Evolutionary conservation across 2,888 invertebrate genomes (phyloP).

Genomic region (Quadroppia sp.): DNA sequence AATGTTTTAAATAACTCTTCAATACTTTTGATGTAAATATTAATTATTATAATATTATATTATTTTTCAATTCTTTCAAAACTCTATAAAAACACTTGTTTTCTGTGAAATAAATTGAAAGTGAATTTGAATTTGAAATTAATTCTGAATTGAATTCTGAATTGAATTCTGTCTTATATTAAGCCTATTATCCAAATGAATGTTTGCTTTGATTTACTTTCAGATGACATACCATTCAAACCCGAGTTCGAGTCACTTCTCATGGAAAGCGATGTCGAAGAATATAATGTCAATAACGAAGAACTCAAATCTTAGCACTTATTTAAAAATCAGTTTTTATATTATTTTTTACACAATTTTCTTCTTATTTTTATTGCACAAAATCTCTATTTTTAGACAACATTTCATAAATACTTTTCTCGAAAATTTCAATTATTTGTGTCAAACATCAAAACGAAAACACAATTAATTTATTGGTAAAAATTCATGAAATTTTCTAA

Average conservation of each 20-base stretch:
- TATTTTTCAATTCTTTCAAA: neutral
- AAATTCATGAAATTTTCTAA: neutral
- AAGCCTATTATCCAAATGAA: neutral
- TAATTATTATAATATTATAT: neutral
- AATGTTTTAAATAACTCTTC: neutral
- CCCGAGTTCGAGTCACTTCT: conserved; percentile 24
- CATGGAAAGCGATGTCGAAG: conserved; percentile 12
- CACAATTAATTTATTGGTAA: neutral
- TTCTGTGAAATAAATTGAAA: conserved; percentile 2
- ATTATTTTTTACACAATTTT: neutral
- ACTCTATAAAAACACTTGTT: neutral
- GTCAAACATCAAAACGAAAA: neutral
- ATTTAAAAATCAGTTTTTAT: neutral
- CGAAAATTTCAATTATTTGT: neutral
- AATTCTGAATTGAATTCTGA: neutral
- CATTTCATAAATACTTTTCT: neutral
- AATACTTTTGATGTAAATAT: neutral
- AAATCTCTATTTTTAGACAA: no score
- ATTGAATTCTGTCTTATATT: neutral
- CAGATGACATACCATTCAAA: conserved; percentile 8
- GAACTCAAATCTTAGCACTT: neutral
- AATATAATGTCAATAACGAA: neutral
- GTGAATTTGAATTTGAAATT: neutral
- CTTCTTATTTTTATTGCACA: no score
- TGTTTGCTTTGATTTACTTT: neutral